Conservation (phyloP, 2,797 vertebrate species). For the Emydoidea blandingii region DNA sequence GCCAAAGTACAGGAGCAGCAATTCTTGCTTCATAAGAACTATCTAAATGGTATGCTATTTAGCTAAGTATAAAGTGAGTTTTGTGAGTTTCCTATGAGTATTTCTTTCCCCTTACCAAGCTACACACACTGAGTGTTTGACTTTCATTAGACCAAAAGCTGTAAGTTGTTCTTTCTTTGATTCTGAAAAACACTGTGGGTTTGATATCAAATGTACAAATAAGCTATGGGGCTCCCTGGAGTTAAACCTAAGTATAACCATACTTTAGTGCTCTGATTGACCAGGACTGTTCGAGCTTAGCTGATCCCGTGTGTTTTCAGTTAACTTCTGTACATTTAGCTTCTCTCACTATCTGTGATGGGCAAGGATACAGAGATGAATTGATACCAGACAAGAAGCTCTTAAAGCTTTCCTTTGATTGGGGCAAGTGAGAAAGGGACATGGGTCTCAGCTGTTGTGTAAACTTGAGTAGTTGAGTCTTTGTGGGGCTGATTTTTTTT, state of each 20-base stretch:
- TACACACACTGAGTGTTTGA: neutral
- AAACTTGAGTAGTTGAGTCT: neutral
- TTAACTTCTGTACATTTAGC: neutral
- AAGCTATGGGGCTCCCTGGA: neutral
- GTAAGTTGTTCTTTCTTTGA: neutral
- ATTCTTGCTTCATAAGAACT: accelerated
- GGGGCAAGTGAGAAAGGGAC: neutral
- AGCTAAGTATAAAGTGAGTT: neutral
- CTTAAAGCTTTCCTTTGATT: neutral
- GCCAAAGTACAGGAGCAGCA: neutral
- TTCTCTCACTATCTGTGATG: neutral
- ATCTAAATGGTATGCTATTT: accelerated
- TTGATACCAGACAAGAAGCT: neutral
- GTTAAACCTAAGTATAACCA: neutral
- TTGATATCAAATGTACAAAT: conserved; percentile 46
- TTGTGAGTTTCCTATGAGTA: neutral
- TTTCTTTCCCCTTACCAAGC: neutral
- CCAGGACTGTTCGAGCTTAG: neutral
- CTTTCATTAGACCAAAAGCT: accelerated
- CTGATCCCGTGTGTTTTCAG: neutral
- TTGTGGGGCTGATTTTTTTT: neutral
- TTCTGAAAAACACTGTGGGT: conserved; percentile 17
- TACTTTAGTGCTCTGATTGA: neutral
- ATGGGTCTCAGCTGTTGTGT: neutral
- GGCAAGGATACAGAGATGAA: neutral